Base-by-base conservation (phyloP, 1,140 invertebrate genomes). In the Drosophila navojoa region DNA sequence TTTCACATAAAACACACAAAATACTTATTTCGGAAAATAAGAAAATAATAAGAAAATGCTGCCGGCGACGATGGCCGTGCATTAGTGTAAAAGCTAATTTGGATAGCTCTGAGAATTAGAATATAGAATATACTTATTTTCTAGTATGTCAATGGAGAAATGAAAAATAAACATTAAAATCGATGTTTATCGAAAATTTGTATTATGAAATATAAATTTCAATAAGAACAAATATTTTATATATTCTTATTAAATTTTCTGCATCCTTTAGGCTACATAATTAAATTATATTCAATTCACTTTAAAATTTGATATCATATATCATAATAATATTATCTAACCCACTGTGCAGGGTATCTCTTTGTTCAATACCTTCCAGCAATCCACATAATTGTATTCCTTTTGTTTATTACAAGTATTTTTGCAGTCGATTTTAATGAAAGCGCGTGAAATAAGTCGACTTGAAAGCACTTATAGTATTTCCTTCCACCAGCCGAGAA, bases 391-490 rank as follows among this genome's bases (percentile, higher is more conserved):
- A 47, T 69, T 42, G 32, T 69, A 42, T 44, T 59, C 25, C 54
- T 45, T 52, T 67, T 72, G 63, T 60, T 54, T 67, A 49, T 68
- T n/a, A 44, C 44, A 19, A 66, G 54, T 52, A 66, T 32, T 69
- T 59, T 61, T 50, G 42, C 35, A 71, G 52, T 63, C 50, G 42
- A 22, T 44, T 49, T 13, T 54, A 55, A 63, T 55, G 38, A 71
- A 61, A 35, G 27, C 66, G 57, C 47, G 15, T 7, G 58, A 69
- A 59, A 47, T 49, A 70, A 71, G 69, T 72, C 63, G 63, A 22
- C 63, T 45, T 35, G 66, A 70, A 54, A 74, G 57, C 58, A 52
- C 53, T 69, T 25, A 74, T 29, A 60, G 16, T 27, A 67, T 69
- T 45, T 38, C 40, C 49, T 22, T 44, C 40, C 11, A 40, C 1